Evolutionary conservation across 2,888 invertebrate species (phyloP), one percentile per base, ranked within the genome.

Genomic region (Ophion obscuratus): DNA sequence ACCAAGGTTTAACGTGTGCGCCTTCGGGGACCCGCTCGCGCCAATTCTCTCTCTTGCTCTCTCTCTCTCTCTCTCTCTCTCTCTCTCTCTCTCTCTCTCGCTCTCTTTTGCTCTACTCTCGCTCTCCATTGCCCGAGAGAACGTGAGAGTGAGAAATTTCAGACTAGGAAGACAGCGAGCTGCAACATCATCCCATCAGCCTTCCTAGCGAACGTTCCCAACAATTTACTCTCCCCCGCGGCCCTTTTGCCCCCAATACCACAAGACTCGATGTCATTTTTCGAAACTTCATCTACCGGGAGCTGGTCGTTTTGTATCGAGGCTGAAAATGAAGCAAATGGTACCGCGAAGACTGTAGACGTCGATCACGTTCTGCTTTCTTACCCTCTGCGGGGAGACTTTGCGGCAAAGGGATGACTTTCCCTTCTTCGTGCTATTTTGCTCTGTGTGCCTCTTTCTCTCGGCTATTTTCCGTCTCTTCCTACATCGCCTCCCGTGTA

Each of bases 1-100:
- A 87, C 90, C 89, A 91, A 91, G 92, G 90, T 92, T 92, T 89
- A 89, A 88, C 88, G 88, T 87, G 88, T 87, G 88, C 80, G 90
- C 88, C 89, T 90, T 90, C 87, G 90, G 90, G 87, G 87, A 83
- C 81, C 86, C 57, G 61, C 83, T 85, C 74, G 57, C 71, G 59
- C 83, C 79, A 78, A 53, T 62, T 70, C 75, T 47, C 74, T 70
- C 59, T 66, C 47, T 53, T n/a, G n/a, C 74, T 36, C 53, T 75
- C 47, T 17, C 64, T 31, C 66, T 11, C 75, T 57, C 68, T 31
- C 14, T 70, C 78, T 73, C 53, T 61, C 80, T 64, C 66, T 31
- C 70, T 20, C 40, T 7, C 40, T 7, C 40, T 7, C 40, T 7
- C 40, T 7, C 40, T 7, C 9, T 0, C 40, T 2, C 27, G 53